Evolutionary conservation across 2,113 vertebrate genomes (phyloP).

Genomic region (Marmota flaviventris): DNA sequence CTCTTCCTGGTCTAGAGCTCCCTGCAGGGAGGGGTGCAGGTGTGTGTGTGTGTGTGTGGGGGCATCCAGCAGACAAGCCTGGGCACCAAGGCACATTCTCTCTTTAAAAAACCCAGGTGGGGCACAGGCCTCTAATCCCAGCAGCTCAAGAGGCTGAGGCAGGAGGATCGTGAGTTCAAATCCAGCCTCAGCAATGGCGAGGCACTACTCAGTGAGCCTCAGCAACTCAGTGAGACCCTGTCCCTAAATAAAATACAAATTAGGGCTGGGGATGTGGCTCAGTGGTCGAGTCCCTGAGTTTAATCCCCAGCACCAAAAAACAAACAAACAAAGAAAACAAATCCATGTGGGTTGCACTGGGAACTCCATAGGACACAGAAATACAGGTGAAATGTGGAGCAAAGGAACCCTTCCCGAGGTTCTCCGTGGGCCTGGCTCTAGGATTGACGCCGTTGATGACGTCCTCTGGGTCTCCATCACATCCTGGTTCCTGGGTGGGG

Average conservation of each 20-base stretch:
- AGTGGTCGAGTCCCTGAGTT: too few relatives aligned
- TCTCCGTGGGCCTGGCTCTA: background rate
- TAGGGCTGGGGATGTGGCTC: too few relatives aligned
- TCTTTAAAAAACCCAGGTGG: background rate
- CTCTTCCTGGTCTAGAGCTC: slow-evolving; percentile 50
- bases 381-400: background rate
- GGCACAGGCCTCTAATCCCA: too few relatives aligned
- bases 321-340: too few relatives aligned
- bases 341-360: background rate
- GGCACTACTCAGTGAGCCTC: too few relatives aligned
- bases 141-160: too few relatives aligned
- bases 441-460: background rate
- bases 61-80: rapidly evolving
- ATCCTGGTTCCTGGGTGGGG: background rate
- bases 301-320: too few relatives aligned
- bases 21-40: background rate
- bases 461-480: background rate
- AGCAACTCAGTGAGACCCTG: too few relatives aligned
- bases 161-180: too few relatives aligned
- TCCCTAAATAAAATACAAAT: too few relatives aligned
- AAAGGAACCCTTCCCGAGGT: background rate
- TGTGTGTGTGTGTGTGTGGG: too few relatives aligned
- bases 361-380: slow-evolving; percentile 1
- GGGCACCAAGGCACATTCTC: background rate
- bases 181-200: too few relatives aligned